Base-by-base conservation (phyloP, 2,797 vertebrate species). In the Betta splendens region DNA sequence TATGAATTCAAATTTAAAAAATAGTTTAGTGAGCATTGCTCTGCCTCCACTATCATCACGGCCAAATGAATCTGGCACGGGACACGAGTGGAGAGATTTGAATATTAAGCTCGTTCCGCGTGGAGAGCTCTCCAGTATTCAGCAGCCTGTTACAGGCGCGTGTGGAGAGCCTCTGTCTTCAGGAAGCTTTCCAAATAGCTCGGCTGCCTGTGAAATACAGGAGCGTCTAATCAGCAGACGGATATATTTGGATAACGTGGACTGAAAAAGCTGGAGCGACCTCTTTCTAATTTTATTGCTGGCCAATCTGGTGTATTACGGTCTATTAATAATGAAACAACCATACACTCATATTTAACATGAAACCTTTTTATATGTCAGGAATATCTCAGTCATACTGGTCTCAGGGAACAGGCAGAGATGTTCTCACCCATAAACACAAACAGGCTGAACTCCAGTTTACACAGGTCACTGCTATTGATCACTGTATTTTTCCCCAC, bases 1-100 rank as follows among this genome's bases (percentile, higher is more conserved):
- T 72, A 80, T 78, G 64, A 50, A 69, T 86, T 17, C 20, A 51
- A 7, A 28, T 62, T 49, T n/a, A 67, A 66, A 52, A 33, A 52
- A 49, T 26, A 42, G 3, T 65, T 67, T 53, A 5, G 46, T 54
- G 62, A 67, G 64, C 8, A 47, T 29, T 35, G 40, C 49, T 48
- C 42, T 37, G 33, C 28, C 1, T 65, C 53, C 42, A 43, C 23
- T 48, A 46, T 57, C 62, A 12, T 46, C 29, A 10, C 2, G 17
- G 57, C 11, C 32, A 16, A 64, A 32, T 45, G 40, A 33, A 9
- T 63, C 13, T 23, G 53, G 54, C 53, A 31, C 38, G 1, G 35
- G 13, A 25, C 33, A 28, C 36, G 31, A 38, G 48, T 29, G 50
- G 40, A 25, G 9, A 60, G 57, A 64, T 49, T 54, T 68, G 35